Base-by-base conservation (phyloP, 2,888 invertebrate species). In the Tethea ocularis region DNA sequence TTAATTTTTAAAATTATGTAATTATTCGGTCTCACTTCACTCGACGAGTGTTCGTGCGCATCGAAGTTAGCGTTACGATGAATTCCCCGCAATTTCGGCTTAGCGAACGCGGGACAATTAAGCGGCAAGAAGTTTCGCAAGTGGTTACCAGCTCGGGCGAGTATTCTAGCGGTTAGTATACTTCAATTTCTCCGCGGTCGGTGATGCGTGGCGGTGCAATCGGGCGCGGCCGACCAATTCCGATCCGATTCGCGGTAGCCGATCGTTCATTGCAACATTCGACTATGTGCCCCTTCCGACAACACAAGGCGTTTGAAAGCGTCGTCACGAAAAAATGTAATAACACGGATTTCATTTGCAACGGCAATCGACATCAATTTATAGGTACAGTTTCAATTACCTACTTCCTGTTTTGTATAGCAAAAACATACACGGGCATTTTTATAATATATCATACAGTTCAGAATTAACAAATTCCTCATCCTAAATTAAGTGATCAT, bases 101-200 rank as follows among this genome's bases (percentile, higher is more conserved):
- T 70, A 74, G 74, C 72, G 69, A 68, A 70, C 71, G 74, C 71
- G 78, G 78, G 79, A 86, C 84, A 84, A 87, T 87, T 86, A 87
- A 84, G 71, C 72, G 69, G 78, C 77, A 76, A 80, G 73, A 88
- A 91, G 86, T 92, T 91, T 91, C 82, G 88, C 85, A 91, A 93
- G 86, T 78, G 75, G 82, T 83, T 86, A 74, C 77, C 71, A 77
- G 74, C 71, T 72, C 74, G 61, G 75, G 78, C 75, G 75, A 74
- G 79, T 82, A 80, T 82, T 84, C 85, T 83, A 88, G 85, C 86
- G 86, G 87, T 83, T 74, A 79, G 81, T 81, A 83, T 78, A 88
- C 87, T 88, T 88, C 82, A 91, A 91, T 93, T 92, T 93, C 91
- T 91, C 90, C 83, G 84, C 75, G 80, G 67, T 71, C 86, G 82